Conservation (phyloP, 35 echinoderm and acorn worm genomes). For the Apostichopus californicus region DNA sequence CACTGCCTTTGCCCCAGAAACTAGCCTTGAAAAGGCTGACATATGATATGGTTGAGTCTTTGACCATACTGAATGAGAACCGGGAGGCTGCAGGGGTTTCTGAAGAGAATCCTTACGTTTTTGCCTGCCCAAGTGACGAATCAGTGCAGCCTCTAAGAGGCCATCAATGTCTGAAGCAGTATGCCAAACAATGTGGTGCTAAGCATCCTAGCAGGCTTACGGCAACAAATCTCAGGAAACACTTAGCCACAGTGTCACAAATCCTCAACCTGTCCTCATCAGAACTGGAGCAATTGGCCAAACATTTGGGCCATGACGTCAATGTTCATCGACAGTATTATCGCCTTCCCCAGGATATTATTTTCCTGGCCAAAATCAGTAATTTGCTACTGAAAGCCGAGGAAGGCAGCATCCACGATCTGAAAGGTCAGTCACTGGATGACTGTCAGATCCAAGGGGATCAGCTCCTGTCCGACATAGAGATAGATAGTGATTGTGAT, state of each 20-base stretch:
- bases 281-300: constrained; percentile 47
- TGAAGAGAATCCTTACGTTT: constrained; percentile 24
- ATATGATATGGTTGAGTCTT: constrained; percentile 8
- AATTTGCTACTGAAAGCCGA: constrained; percentile 59
- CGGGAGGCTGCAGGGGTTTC: constrained; percentile 28
- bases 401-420: constrained; percentile 59
- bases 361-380: constrained; percentile 64
- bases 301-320: constrained; percentile 31
- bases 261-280: background rate
- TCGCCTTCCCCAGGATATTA: constrained; percentile 22
- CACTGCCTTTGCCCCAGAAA: constrained; percentile 10
- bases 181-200: constrained; percentile 22
- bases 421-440: constrained; percentile 44
- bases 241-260: constrained; percentile 41
- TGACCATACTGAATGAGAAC: background rate
- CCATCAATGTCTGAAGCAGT: background rate
- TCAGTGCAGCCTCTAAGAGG: constrained; percentile 21
- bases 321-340: constrained; percentile 54
- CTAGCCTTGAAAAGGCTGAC: background rate
- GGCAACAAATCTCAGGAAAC: constrained; percentile 49
- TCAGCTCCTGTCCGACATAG: constrained; percentile 7
- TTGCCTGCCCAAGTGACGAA: constrained; percentile 30
- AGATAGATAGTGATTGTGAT: background rate
- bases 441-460: constrained; percentile 31
- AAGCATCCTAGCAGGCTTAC: constrained; percentile 33